Evolutionary conservation across 2,888 invertebrate genomes (phyloP), one percentile per base, ranked within the genome.

Genomic region (Chaitophorus viminalis): DNA sequence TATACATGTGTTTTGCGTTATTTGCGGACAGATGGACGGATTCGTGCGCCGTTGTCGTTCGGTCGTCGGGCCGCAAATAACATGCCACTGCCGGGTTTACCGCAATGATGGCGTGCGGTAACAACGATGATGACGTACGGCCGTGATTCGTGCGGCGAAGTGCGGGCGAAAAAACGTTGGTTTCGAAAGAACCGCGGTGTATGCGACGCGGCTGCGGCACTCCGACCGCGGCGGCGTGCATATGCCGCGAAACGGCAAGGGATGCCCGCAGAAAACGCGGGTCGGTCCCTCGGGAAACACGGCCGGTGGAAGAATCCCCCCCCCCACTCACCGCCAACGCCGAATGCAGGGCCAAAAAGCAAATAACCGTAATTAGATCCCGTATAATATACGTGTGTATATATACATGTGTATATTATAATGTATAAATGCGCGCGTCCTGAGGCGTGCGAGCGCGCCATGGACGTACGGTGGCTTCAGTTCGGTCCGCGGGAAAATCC

Each of bases 331-430:
- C n/a, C 5, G n/a, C 46, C n/a, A n/a, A 14, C 46, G 46, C 21
- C n/a, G n/a, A 33, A 31, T 54, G 54, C n/a, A 36, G 60, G 82
- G 31, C 83, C 75, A 18, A 70, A 79, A 86, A 86, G 78, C 77
- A 86, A 86, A 86, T 72, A 86, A 72, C 70, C 86, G 78, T 86
- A 86, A 86, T 86, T 86, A 79, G 78, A 72, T 72, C 86, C 70
- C 78, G 86, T 77, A 70, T 85, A 85, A 77, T 72, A 82, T 8
- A 54, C 11, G 1, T 39, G 25, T 25, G 25, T 25, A 25, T 60
- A 54, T 52, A 33, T 46, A 46, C 29, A 29, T 2, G 29, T 70
- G 29, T 70, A 31, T 2, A 4, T 14, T 21, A 29, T 46, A n/a
- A n/a, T n/a, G n/a, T n/a, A n/a, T n/a, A n/a, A n/a, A 29, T 17